phyloP scores from a whole-genome alignment of 2,797 vertebrate species.

The Micrastur ruficollis region DNA sequence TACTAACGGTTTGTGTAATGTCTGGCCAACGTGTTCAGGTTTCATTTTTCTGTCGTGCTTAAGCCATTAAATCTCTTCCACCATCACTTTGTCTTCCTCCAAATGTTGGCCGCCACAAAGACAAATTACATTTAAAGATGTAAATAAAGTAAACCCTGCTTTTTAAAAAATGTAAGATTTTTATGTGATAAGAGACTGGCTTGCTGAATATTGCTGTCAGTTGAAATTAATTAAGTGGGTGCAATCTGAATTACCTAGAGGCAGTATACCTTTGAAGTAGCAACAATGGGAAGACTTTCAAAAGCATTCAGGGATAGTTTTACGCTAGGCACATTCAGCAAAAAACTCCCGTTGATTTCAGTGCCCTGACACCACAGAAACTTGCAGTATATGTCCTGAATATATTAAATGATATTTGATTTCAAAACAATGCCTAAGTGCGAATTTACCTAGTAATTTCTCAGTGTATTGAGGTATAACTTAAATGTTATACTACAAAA shows the following conservation, averaged over 20 bases:
- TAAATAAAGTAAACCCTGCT: not conserved
- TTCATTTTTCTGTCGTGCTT: not conserved
- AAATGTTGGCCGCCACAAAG: not conserved
- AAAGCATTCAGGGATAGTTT: not conserved
- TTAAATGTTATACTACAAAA: not conserved
- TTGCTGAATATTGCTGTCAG: not conserved
- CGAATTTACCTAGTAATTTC: not conserved
- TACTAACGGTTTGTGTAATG: not conserved
- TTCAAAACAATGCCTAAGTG: not conserved
- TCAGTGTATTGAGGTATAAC: not conserved
- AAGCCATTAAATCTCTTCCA: not conserved
- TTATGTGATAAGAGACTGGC: not conserved
- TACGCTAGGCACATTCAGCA: too few species aligned
- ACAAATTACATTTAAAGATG: not conserved
- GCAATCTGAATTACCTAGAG: not conserved
- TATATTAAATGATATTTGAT: not conserved
- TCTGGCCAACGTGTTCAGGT: not conserved
- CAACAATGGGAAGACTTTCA: not conserved
- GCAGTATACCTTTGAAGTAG: not conserved
- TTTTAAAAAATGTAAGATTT: not conserved
- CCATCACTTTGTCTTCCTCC: not conserved
- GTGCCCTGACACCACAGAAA: not conserved
- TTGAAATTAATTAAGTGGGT: not conserved
- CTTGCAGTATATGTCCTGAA: not conserved
- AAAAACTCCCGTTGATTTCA: not conserved